Conservation (phyloP, 2,797 vertebrate species). For the Echeneis naucrates region DNA sequence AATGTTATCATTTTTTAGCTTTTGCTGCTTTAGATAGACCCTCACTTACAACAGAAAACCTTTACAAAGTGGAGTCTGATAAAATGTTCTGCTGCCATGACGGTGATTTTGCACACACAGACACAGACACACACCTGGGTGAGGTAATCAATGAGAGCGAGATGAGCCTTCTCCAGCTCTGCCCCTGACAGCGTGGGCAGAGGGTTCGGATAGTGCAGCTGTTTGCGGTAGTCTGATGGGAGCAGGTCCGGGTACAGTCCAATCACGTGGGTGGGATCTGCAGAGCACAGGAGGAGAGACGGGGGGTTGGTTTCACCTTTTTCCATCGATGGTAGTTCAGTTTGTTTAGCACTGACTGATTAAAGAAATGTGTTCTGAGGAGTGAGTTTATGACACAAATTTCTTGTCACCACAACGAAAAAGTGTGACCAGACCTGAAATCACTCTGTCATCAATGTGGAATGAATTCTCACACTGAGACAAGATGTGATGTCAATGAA, state of each 20-base stretch:
- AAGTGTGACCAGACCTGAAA: neutral
- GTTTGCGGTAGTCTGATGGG: constrained; percentile 96
- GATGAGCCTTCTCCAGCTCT: constrained; percentile 96
- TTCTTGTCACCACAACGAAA: neutral
- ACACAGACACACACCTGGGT: constrained; percentile 87
- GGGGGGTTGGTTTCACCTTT: neutral
- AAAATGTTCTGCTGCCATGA: neutral
- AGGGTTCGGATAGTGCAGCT: constrained; percentile 97
- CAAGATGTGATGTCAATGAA: neutral
- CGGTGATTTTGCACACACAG: constrained; percentile 57
- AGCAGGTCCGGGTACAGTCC: constrained; percentile 97
- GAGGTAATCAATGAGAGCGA: constrained; percentile 99
- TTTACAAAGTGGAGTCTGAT: neutral
- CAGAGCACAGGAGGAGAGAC: constrained; percentile 41
- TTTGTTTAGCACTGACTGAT: constrained; percentile 16
- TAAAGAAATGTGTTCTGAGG: neutral
- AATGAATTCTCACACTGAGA: neutral
- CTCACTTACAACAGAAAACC: neutral
- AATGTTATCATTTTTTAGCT: neutral
- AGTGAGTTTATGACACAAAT: neutral
- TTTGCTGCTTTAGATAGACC: neutral
- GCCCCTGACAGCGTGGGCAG: constrained; percentile 92
- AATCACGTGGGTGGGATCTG: constrained; percentile 98
- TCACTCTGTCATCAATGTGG: neutral
- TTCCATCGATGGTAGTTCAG: neutral